phyloP scores from a whole-genome alignment of 2,113 vertebrate genomes.

The Rhinolophus ferrumequinum region DNA sequence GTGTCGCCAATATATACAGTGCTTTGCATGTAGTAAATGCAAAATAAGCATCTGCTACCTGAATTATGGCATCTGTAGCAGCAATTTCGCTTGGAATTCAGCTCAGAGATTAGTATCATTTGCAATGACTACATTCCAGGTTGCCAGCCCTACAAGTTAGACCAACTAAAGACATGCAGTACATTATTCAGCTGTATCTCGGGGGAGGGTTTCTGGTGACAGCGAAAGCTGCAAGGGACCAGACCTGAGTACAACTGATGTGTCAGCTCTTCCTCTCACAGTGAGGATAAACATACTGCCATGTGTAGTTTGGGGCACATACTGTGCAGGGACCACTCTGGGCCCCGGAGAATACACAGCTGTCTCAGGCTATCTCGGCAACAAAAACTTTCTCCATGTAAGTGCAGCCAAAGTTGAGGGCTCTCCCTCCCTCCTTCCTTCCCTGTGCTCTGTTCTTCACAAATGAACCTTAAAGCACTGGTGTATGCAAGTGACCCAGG shows the following conservation, averaged over 20 bases:
- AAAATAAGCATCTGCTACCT: not conserved
- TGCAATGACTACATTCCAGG: constrained; percentile 48
- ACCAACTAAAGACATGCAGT: not conserved
- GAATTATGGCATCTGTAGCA: constrained; percentile 39
- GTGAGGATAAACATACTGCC: not conserved
- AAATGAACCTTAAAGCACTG: not conserved
- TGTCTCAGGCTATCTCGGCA: not conserved
- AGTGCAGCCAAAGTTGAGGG: not conserved
- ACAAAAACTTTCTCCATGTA: not conserved
- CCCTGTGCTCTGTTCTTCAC: not conserved
- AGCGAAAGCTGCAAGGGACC: constrained; percentile 25
- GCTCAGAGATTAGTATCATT: constrained; percentile 66
- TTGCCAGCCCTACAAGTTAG: constrained; percentile 65
- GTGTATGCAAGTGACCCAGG: not conserved
- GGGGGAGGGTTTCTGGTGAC: constrained; percentile 38
- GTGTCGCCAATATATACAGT: not conserved
- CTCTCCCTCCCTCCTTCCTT: not conserved
- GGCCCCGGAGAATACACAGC: not conserved
- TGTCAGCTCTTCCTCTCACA: constrained; percentile 41
- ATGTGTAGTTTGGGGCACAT: not conserved
- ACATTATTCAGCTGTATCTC: constrained; percentile 7
- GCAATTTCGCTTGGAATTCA: constrained; percentile 45
- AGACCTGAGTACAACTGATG: not conserved
- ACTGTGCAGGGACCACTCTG: accelerated
- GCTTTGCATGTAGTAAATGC: not conserved